phyloP scores from a whole-genome alignment of 2,113 vertebrate species.

The Ceyx margarethae region DNA sequence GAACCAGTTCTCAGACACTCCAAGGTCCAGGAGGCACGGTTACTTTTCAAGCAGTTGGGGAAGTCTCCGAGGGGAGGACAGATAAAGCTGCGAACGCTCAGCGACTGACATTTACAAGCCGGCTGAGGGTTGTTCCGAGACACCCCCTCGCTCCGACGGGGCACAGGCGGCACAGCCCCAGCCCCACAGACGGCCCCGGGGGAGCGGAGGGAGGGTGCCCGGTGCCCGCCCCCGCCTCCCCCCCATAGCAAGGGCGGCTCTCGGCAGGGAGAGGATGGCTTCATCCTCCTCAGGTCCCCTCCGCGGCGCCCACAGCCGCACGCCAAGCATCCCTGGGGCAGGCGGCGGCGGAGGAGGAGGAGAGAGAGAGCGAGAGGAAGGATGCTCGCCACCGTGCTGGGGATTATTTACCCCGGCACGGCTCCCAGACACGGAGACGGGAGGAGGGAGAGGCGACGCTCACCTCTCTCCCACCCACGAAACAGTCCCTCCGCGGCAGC shows the following conservation, averaged over 20 bases:
- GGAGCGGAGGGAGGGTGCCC: background rate
- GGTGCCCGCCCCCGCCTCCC: background rate
- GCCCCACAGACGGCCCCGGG: background rate
- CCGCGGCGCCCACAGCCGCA: background rate
- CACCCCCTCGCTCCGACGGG: background rate
- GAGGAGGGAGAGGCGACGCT: background rate
- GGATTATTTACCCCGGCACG: background rate
- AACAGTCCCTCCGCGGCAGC: background rate
- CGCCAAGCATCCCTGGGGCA: background rate
- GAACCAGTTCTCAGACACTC: background rate
- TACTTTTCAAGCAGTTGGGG: background rate
- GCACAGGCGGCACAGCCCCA: background rate
- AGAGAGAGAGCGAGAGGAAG: background rate
- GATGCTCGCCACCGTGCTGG: background rate
- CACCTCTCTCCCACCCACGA: background rate
- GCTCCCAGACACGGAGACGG: background rate
- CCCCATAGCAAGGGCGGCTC: background rate
- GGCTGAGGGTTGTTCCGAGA: background rate
- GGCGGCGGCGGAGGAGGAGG: background rate
- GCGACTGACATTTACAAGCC: background rate
- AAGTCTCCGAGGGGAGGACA: background rate
- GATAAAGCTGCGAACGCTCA: background rate
- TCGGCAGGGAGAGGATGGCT: background rate
- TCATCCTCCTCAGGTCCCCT: background rate
- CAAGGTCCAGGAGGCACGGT: background rate